Conservation (phyloP, 2,888 invertebrate species). For the Microctonus hyperodae region DNA sequence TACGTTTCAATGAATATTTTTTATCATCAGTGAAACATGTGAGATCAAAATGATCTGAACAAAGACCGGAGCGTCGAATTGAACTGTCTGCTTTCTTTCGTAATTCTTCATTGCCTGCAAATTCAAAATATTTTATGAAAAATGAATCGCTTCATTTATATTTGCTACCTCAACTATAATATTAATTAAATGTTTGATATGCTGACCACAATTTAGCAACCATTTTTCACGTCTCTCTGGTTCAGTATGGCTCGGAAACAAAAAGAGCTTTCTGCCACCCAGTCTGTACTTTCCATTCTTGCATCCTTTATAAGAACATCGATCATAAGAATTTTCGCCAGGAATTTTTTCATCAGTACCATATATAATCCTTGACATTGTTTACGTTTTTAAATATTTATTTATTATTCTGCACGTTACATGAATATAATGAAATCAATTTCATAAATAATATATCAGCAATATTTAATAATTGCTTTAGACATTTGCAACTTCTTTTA, state of each 20-base stretch:
- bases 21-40: not conserved
- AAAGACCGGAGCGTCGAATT: conserved; percentile 9
- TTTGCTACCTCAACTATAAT: not conserved
- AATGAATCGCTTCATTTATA: not conserved
- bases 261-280: not conserved
- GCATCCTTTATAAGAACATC: not conserved
- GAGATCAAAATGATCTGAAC: conserved; percentile 10
- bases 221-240: not conserved
- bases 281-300: conserved; percentile 3
- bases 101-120: conserved; percentile 5
- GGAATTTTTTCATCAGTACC: not conserved
- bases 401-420: too few species aligned
- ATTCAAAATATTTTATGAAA: not conserved
- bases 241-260: conserved; percentile 4
- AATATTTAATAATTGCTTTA: too few species aligned
- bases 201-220: not conserved
- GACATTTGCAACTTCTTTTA: too few species aligned
- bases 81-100: conserved; percentile 4
- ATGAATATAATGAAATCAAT: too few species aligned
- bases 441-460: too few species aligned
- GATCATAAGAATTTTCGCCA: not conserved
- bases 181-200: not conserved
- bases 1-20: not conserved
- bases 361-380: not conserved
- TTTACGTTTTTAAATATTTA: too few species aligned